A percentile compares a stretch with the other conserved stretches of the same genome.
phyloP scores from a whole-genome alignment of 2,113 vertebrate species.

The Seriola rivoliana region DNA sequence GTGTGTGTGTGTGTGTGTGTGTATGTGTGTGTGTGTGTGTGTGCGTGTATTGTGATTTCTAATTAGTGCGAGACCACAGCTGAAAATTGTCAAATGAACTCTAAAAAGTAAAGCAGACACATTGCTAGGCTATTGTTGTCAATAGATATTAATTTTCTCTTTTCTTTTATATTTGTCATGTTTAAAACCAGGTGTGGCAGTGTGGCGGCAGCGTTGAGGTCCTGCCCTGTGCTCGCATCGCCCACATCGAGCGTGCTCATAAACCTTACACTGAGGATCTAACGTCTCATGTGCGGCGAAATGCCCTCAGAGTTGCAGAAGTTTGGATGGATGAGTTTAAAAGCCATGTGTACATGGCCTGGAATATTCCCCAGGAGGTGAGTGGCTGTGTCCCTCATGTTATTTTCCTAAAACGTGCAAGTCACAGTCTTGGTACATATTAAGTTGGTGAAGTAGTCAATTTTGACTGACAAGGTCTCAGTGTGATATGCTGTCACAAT shows the following conservation, averaged over 20 bases:
- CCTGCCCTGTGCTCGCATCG: constrained; percentile 94
- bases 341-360: constrained; percentile 98
- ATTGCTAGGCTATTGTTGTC: not conserved
- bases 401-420: not conserved
- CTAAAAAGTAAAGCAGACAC: not conserved
- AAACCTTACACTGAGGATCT: constrained; percentile 98
- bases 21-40: too few species aligned
- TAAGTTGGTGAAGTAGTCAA: not conserved
- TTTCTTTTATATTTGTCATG: constrained; percentile 21
- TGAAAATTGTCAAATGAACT: not conserved
- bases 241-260: constrained; percentile 96
- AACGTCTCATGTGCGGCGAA: constrained; percentile 92
- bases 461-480: not conserved
- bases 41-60: not conserved
- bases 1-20: not conserved
- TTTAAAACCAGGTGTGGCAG: constrained; percentile 92
- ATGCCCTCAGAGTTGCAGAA: constrained; percentile 94
- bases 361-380: constrained; percentile 98
- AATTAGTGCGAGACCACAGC: not conserved
- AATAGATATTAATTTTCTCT: not conserved
- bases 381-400: constrained; percentile 39
- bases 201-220: constrained; percentile 98
- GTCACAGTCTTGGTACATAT: not conserved
- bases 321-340: constrained; percentile 99
- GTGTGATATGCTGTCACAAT: not conserved